phyloP scores from a whole-genome alignment of 1,140 invertebrate genomes.

The Meloidogyne exigua region DNA sequence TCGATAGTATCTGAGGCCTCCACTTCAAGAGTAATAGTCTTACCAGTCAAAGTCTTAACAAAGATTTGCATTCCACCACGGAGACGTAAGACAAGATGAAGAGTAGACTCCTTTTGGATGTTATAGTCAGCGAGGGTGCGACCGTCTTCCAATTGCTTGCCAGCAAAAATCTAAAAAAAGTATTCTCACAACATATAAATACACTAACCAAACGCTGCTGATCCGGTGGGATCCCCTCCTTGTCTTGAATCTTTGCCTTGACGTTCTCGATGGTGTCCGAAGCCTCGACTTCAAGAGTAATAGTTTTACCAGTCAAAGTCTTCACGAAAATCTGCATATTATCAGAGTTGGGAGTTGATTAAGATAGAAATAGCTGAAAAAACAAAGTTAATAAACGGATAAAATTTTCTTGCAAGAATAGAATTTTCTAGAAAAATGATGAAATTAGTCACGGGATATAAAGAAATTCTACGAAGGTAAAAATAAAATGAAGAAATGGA shows the following conservation, averaged over 20 bases:
- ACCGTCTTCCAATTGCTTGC: slow-evolving; percentile 64
- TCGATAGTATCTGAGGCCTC: slow-evolving; percentile 66
- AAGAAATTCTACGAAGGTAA: not conserved
- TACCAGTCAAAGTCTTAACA: slow-evolving; percentile 67
- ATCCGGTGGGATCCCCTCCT: slow-evolving; percentile 62
- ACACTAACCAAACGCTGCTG: slow-evolving; percentile 39
- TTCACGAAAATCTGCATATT: slow-evolving; percentile 65
- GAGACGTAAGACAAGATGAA: slow-evolving; percentile 72
- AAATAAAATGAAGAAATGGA: not conserved
- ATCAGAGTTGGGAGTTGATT: not conserved
- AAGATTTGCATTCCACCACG: slow-evolving; percentile 69
- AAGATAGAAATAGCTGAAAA: not conserved
- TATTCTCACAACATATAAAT: slow-evolving; percentile 38
- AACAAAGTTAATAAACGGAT: not conserved
- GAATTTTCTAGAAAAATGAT: slow-evolving; percentile 2
- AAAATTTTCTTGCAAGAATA: not conserved
- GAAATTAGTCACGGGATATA: not conserved
- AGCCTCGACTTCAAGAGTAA: slow-evolving; percentile 67
- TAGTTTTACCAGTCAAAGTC: slow-evolving; percentile 67
- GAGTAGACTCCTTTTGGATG: slow-evolving; percentile 73
- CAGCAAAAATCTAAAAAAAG: slow-evolving; percentile 56
- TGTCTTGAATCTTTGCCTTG: slow-evolving; percentile 66
- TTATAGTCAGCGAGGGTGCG: slow-evolving; percentile 70
- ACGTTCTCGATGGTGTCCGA: slow-evolving; percentile 66
- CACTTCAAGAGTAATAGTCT: slow-evolving; percentile 68